Evolutionary conservation across 2,888 invertebrate genomes (phyloP).

Genomic region (Mimachlamys varia): DNA sequence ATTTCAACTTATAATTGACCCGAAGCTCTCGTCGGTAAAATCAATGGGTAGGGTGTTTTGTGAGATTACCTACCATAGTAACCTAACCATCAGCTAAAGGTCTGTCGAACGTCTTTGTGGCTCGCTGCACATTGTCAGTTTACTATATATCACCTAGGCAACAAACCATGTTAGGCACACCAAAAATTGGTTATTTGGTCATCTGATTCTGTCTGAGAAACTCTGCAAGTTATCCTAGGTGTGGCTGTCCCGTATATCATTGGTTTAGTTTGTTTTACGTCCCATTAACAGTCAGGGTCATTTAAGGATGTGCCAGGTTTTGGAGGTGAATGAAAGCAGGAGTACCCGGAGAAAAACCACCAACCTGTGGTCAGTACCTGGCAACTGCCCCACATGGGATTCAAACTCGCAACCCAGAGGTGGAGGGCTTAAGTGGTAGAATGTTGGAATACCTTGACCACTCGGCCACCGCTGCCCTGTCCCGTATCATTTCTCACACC

Average conservation of each 20-base stretch:
- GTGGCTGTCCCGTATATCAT: too few relatives aligned
- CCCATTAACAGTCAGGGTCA: too few relatives aligned
- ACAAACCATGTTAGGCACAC: background rate
- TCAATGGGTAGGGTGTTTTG: background rate
- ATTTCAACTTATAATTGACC: slow-evolving; percentile 14
- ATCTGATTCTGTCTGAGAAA: background rate
- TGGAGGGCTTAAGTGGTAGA: too few relatives aligned
- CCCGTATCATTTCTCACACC: background rate
- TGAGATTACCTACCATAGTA: slow-evolving; percentile 24
- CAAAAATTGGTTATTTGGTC: background rate
- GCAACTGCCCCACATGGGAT: too few relatives aligned
- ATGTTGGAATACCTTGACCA: too few relatives aligned
- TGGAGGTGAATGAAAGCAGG: too few relatives aligned
- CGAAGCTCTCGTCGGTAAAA: background rate
- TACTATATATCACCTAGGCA: background rate
- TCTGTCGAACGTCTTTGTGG: background rate
- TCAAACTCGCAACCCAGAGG: too few relatives aligned
- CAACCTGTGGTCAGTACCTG: too few relatives aligned
- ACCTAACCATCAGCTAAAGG: background rate
- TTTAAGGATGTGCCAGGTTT: too few relatives aligned
- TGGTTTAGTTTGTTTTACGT: too few relatives aligned
- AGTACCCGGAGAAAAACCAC: too few relatives aligned
- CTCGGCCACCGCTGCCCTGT: too few relatives aligned
- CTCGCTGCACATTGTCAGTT: background rate
- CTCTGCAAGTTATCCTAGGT: background rate